Percentiles rank a stretch among this genome's conserved stretches.
Conservation (phyloP, 2,113 vertebrate species). For the Phaethon lepturus region DNA sequence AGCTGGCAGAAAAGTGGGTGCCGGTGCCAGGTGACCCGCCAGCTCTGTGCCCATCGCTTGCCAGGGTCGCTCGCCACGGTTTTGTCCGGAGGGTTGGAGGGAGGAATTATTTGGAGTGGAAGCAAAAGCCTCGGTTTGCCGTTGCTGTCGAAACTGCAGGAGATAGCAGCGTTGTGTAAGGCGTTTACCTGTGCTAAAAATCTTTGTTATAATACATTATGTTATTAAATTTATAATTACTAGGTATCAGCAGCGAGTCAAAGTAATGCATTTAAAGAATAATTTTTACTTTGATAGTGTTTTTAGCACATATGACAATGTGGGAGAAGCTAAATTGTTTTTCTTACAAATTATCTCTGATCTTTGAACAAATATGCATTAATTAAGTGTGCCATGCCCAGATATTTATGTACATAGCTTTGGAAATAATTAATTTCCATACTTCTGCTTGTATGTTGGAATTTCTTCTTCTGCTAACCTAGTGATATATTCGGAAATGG, state of each 20-base stretch:
- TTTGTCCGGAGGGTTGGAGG: neutral
- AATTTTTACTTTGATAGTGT: conserved; percentile 11
- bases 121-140: neutral
- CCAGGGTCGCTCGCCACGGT: fast-evolving
- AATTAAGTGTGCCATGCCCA: neutral
- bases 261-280: conserved; percentile 4
- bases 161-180: neutral
- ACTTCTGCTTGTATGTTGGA: neutral
- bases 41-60: fast-evolving
- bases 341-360: conserved; percentile 31
- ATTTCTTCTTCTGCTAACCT: neutral
- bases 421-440: conserved; percentile 19
- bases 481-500: neutral
- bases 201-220: neutral
- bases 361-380: conserved; percentile 26
- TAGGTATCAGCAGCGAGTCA: neutral
- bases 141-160: neutral
- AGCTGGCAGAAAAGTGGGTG: neutral
- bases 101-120: neutral
- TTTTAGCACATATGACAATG: neutral
- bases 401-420: conserved; percentile 2
- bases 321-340: neutral
- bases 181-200: neutral
- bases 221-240: conserved; percentile 29
- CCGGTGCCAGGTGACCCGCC: neutral